Percentiles rank a stretch among this genome's conserved stretches.
Evolutionary conservation across 2,797 vertebrate species (phyloP).

Genomic region (Uromys caudimaculatus): DNA sequence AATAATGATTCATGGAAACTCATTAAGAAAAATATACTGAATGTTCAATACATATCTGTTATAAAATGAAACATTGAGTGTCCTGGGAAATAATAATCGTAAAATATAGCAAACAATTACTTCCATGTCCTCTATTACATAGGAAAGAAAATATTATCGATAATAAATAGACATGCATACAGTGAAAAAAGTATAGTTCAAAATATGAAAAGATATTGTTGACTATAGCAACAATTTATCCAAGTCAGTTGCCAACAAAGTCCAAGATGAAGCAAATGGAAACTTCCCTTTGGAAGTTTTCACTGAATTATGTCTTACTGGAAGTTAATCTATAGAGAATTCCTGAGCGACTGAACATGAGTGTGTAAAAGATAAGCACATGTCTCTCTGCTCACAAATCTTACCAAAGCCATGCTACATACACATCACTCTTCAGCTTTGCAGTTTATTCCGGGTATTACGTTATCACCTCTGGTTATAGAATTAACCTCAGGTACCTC

Average conservation of each 20-base stretch:
- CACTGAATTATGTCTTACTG: not conserved
- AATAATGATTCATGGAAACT: not conserved
- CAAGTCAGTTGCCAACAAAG: not conserved
- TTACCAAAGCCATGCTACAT: conserved; percentile 21
- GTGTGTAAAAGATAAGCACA: conserved; percentile 42
- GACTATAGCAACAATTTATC: conserved; percentile 9
- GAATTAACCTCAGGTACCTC: conserved; percentile 37
- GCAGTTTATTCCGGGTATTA: not conserved
- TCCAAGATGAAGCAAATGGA: not conserved
- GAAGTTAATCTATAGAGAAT: conserved; percentile 27
- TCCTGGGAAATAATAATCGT: not conserved
- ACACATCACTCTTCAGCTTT: not conserved
- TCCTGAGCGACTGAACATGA: not conserved
- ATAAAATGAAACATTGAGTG: not conserved
- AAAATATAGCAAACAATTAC: conserved; percentile 17
- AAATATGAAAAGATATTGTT: not conserved
- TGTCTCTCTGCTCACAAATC: not conserved
- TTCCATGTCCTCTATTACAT: not conserved
- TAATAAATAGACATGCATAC: not conserved
- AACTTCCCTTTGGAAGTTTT: not conserved
- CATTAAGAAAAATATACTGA: not conserved
- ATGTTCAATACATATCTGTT: not conserved
- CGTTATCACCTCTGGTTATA: not conserved
- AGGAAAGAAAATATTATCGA: not conserved
- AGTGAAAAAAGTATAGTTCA: not conserved